These are phyloP conservation scores for Philotrypesis tridentata DNA, from an alignment of 1,140 invertebrate genomes.

Conservation along the genomic window DNA sequence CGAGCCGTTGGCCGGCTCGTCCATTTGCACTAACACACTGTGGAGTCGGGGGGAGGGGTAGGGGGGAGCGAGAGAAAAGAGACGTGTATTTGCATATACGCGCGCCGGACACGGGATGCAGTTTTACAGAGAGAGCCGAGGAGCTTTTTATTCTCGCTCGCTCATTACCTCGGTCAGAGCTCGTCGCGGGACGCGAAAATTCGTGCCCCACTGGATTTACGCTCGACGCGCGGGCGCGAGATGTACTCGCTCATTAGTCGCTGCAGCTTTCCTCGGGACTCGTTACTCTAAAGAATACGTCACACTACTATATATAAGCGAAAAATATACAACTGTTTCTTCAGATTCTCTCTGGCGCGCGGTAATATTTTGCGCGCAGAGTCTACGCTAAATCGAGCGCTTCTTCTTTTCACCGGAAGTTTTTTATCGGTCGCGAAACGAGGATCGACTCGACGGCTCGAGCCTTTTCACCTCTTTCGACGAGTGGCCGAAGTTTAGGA, in stretches of 20 bases:
- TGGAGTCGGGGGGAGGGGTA: background rate
- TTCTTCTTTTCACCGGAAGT: background rate
- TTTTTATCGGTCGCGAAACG: background rate
- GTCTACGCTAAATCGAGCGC: no score
- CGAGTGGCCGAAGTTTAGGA: background rate
- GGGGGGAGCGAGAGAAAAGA: background rate
- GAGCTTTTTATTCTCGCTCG: background rate
- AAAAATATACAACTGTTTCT: background rate
- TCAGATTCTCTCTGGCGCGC: no score
- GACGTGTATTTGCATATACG: background rate
- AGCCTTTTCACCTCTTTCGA: background rate
- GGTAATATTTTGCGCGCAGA: no score
- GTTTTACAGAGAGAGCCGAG: background rate
- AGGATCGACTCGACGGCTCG: background rate
- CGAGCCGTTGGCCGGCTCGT: background rate
- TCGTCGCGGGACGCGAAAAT: background rate
- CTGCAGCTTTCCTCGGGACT: background rate
- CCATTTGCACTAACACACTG: background rate
- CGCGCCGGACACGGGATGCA: background rate
- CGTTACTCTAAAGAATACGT: no score
- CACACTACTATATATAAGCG: no score
- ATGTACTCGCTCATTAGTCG: background rate
- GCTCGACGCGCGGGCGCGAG: background rate
- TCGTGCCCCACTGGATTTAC: background rate
- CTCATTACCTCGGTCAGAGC: background rate